Evolutionary conservation across 2,888 invertebrate genomes (phyloP).

Genomic region (Caenorhabditis sp.): DNA sequence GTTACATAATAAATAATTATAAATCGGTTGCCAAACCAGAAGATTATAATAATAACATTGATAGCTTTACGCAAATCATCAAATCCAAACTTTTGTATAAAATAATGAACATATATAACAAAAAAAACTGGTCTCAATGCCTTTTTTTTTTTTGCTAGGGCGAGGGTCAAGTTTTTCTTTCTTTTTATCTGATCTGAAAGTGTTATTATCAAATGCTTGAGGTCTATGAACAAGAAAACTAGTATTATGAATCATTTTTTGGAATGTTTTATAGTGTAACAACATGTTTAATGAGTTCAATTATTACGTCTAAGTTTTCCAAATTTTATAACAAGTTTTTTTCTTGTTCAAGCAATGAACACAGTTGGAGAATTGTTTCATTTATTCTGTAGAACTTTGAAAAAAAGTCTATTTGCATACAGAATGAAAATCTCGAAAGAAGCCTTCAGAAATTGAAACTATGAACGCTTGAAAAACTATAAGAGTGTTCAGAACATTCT

Average conservation of each 20-base stretch:
- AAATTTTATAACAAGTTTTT: not conserved
- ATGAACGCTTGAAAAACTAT: no score
- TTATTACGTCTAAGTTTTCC: not conserved
- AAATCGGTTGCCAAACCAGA: not conserved
- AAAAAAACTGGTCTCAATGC: not conserved
- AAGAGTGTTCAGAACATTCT: no score
- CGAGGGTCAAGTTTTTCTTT: not conserved
- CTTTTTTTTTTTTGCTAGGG: not conserved
- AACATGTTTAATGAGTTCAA: not conserved
- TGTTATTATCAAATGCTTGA: not conserved
- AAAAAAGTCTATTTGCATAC: no score
- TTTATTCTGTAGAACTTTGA: no score
- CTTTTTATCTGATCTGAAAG: conserved; percentile 1
- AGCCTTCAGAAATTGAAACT: no score
- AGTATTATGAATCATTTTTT: not conserved
- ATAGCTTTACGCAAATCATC: not conserved
- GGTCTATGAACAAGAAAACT: not conserved
- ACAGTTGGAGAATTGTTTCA: no score
- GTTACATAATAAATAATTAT: not conserved
- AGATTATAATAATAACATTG: not conserved
- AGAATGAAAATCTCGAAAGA: no score
- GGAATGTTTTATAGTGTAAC: not conserved
- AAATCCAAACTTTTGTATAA: not conserved
- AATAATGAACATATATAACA: not conserved
- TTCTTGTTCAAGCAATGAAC: not conserved